Evolutionary conservation across 2,113 vertebrate genomes (phyloP).

Genomic region (Columbina picui): DNA sequence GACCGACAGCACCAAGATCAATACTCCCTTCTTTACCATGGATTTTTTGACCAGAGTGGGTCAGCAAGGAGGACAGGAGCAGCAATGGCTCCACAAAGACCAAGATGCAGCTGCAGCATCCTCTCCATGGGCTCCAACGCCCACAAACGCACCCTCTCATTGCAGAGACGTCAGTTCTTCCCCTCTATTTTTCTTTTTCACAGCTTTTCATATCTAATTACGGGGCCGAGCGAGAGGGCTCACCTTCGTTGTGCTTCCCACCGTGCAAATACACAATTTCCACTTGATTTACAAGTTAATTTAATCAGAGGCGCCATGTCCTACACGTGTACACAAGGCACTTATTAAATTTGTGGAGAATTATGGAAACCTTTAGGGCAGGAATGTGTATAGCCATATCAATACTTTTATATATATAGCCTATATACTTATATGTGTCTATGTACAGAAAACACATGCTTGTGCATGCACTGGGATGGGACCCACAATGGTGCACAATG

Average conservation of each 20-base stretch:
- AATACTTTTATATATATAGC: not conserved
- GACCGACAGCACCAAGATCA: not conserved
- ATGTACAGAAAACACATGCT: rapidly evolving
- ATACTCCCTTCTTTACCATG: not conserved
- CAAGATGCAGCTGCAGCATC: not conserved
- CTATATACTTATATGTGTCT: not conserved
- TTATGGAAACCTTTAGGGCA: conserved; percentile 15
- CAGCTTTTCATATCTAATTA: not conserved
- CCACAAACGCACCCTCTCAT: not conserved
- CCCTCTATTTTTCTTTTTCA: not conserved
- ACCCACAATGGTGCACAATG: not conserved
- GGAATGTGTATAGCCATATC: not conserved
- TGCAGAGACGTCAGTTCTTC: not conserved
- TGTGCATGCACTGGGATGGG: rapidly evolving
- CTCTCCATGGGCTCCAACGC: not conserved
- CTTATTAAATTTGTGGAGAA: conserved; percentile 27
- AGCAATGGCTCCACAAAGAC: not conserved
- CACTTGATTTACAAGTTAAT: conserved; percentile 66
- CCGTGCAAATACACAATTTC: not conserved
- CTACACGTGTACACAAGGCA: conserved; percentile 6
- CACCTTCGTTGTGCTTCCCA: not conserved
- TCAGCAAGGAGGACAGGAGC: not conserved
- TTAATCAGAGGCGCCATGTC: conserved; percentile 27
- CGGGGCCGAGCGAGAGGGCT: not conserved
- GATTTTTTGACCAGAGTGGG: not conserved